A percentile compares a stretch with the other conserved stretches of the same genome.
Evolutionary conservation across 2,888 invertebrate genomes (phyloP).

Genomic region (Dendrolimus pini): DNA sequence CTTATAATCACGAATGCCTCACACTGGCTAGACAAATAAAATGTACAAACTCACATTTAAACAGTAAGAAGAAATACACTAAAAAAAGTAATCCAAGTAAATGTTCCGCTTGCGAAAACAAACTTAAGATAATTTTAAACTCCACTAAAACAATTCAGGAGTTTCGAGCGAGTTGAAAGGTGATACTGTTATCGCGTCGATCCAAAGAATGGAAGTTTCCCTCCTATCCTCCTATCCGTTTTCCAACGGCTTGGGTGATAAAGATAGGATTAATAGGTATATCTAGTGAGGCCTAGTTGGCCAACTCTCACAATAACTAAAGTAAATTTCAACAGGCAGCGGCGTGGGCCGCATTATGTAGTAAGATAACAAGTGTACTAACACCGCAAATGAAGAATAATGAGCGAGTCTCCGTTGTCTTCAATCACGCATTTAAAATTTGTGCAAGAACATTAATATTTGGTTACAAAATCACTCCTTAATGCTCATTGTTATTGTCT

Average conservation of each 20-base stretch:
- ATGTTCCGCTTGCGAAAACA: neutral
- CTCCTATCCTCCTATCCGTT: neutral
- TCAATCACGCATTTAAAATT: too few relatives aligned
- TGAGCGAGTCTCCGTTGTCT: too few relatives aligned
- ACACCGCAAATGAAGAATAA: too few relatives aligned
- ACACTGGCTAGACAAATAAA: too few relatives aligned
- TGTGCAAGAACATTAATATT: too few relatives aligned
- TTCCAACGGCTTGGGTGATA: constrained; percentile 7
- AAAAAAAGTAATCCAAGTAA: too few relatives aligned
- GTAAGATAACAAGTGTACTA: too few relatives aligned
- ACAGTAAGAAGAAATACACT: too few relatives aligned
- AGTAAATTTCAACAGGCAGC: constrained; percentile 15
- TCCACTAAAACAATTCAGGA: constrained; percentile 1
- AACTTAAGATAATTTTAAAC: neutral
- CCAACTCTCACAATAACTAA: constrained; percentile 6
- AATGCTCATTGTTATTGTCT: too few relatives aligned
- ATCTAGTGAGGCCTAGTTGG: constrained; percentile 10
- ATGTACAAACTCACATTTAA: too few relatives aligned
- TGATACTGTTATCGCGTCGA: constrained; percentile 1
- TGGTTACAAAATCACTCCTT: too few relatives aligned
- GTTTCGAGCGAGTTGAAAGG: neutral
- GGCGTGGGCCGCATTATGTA: constrained; percentile 8
- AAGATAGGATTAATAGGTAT: constrained; percentile 16
- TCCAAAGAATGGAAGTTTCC: constrained; percentile 1
- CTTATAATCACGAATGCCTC: too few relatives aligned